phyloP scores from a whole-genome alignment of 2,797 vertebrate species.

The Hippoglossus hippoglossus region DNA sequence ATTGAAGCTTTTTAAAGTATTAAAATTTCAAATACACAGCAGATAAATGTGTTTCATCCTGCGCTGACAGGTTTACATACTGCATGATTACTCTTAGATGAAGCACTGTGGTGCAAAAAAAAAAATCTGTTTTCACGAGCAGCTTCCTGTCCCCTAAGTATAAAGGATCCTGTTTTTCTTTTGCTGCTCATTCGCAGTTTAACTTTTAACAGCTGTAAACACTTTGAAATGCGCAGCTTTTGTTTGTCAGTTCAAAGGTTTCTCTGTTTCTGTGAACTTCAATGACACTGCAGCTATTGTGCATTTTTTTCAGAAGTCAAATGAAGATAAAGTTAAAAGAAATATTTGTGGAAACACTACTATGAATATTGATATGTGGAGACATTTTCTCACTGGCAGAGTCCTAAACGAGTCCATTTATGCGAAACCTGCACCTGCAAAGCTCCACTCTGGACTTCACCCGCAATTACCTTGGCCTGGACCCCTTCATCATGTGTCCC shows the following conservation, averaged over 20 bases:
- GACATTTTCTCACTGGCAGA: too few relatives aligned
- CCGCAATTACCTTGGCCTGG: too few relatives aligned
- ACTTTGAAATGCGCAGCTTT: neutral
- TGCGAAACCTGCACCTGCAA: too few relatives aligned
- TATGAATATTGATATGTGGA: too few relatives aligned
- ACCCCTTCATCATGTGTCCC: too few relatives aligned
- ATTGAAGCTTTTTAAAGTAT: slow-evolving; percentile 23
- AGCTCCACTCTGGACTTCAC: too few relatives aligned
- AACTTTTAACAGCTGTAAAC: neutral
- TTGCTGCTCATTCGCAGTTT: neutral
- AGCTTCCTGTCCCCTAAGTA: too few relatives aligned
- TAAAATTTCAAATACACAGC: slow-evolving; percentile 8
- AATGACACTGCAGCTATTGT: neutral
- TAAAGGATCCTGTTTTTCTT: slow-evolving; percentile 2
- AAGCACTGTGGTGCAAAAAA: neutral
- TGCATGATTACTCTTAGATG: slow-evolving; percentile 28
- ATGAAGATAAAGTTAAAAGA: neutral
- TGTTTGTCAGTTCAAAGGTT: neutral
- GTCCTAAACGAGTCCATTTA: too few relatives aligned
- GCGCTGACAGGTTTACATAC: slow-evolving; percentile 9
- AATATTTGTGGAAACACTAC: neutral
- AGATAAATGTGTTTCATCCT: slow-evolving; percentile 11
- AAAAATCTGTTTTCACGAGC: too few relatives aligned
- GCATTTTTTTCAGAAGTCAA: neutral
- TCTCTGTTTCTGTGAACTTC: neutral